phyloP scores from a whole-genome alignment of 2,797 vertebrate species.

The Lutjanus argentimaculatus region DNA sequence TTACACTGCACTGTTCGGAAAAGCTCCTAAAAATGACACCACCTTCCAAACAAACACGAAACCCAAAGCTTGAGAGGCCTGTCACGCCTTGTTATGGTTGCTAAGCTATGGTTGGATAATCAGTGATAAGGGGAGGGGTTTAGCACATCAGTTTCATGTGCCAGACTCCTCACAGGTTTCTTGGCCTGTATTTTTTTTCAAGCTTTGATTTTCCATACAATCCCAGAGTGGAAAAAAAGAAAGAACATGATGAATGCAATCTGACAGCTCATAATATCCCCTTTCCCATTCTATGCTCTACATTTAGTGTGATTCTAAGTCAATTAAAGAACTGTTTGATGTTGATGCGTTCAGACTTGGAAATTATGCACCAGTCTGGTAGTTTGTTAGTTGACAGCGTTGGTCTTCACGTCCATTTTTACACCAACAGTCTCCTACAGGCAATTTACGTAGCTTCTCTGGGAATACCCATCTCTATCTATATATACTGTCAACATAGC shows the following conservation, averaged over 20 bases:
- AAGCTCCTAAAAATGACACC: background rate
- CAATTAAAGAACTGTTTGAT: slow-evolving; percentile 85
- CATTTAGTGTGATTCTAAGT: slow-evolving; percentile 81
- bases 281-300: slow-evolving; percentile 75
- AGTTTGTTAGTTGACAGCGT: slow-evolving; percentile 28
- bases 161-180: slow-evolving; percentile 7
- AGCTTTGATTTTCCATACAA: slow-evolving; percentile 57
- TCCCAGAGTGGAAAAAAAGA: slow-evolving; percentile 54
- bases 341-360: slow-evolving; percentile 80
- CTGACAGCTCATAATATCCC: slow-evolving; percentile 84
- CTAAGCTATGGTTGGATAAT: background rate
- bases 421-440: slow-evolving; percentile 5
- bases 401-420: slow-evolving; percentile 24
- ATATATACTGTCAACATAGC: background rate
- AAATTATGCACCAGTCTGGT: slow-evolving; percentile 70
- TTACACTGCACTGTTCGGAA: background rate
- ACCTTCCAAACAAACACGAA: background rate
- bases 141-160: background rate
- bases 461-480: background rate
- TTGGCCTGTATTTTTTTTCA: background rate
- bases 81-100: background rate
- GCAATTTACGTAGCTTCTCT: background rate
- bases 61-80: background rate
- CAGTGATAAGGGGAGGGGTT: background rate
- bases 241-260: slow-evolving; percentile 77